These are phyloP conservation scores for Myotis planiceps DNA, from an alignment of 2,797 vertebrate genomes.

Conservation along the genomic window DNA sequence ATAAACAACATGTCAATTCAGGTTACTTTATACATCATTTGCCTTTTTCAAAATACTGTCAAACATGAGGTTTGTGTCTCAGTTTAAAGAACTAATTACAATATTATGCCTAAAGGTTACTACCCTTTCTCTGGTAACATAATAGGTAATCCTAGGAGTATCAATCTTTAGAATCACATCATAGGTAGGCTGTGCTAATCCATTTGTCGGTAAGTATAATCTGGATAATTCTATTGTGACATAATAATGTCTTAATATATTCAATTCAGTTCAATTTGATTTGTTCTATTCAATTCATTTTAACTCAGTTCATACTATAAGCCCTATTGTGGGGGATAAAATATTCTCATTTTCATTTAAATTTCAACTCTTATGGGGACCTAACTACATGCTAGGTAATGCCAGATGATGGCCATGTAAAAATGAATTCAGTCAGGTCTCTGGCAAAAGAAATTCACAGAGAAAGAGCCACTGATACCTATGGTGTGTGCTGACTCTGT, in stretches of 20 bases:
- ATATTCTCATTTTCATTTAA: not conserved
- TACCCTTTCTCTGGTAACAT: not conserved
- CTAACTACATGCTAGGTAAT: not conserved
- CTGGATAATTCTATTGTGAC: conserved; percentile 18
- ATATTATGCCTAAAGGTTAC: not conserved
- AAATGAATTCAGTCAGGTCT: not conserved
- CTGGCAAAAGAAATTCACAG: not conserved
- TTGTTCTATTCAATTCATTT: not conserved
- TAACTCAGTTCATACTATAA: not conserved
- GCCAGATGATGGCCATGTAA: not conserved
- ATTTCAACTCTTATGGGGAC: not conserved
- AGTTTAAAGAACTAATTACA: not conserved
- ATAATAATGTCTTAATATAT: not conserved
- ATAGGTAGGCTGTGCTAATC: not conserved
- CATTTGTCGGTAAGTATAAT: not conserved
- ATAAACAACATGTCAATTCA: not conserved
- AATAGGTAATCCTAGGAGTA: not conserved
- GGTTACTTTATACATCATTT: not conserved
- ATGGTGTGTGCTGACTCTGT: not conserved
- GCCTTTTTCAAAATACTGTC: not conserved
- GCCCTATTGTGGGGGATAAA: not conserved
- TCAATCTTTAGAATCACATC: not conserved
- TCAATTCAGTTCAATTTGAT: conserved; percentile 24
- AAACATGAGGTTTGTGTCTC: not conserved
- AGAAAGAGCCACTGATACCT: not conserved